Conservation (phyloP, 2,888 invertebrate species). For the Dasysyrphus tricinctus region DNA sequence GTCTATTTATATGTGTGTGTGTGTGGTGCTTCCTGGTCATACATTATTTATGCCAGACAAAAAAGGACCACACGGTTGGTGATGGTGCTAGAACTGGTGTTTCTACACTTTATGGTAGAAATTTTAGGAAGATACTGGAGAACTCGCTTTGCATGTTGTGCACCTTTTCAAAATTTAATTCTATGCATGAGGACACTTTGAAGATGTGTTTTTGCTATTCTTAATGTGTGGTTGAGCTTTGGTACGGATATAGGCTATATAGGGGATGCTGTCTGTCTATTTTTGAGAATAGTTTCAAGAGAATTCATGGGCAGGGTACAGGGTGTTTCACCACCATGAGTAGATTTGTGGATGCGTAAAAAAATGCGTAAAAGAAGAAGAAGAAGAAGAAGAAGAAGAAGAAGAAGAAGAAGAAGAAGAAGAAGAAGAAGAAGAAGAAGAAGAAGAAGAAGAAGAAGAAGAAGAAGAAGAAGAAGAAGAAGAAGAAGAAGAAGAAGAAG, state of each 20-base stretch:
- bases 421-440: too few species aligned
- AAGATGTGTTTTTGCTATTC: conserved; percentile 46
- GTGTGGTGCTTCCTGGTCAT: conserved; percentile 46
- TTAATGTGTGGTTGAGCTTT: conserved; percentile 37
- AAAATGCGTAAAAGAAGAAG: too few species aligned
- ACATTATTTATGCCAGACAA: conserved; percentile 47
- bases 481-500: too few species aligned
- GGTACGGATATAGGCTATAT: conserved; percentile 6
- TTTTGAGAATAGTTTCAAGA: conserved; percentile 17
- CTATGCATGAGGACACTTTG: conserved; percentile 63
- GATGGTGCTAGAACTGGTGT: not conserved
- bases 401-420: not conserved
- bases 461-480: too few species aligned
- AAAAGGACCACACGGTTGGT: not conserved
- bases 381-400: not conserved
- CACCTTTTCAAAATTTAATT: conserved; percentile 64
- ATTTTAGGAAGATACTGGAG: conserved; percentile 35
- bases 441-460: too few species aligned
- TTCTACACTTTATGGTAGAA: conserved; percentile 17
- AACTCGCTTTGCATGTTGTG: conserved; percentile 44
- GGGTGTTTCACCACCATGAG: not conserved
- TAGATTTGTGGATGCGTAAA: not conserved
- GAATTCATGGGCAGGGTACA: not conserved
- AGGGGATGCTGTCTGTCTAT: conserved; percentile 2
- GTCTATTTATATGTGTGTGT: conserved; percentile 5